These are phyloP conservation scores for Trimorus sp. DNA, from an alignment of 2,888 invertebrate species.

Conservation along the genomic window DNA sequence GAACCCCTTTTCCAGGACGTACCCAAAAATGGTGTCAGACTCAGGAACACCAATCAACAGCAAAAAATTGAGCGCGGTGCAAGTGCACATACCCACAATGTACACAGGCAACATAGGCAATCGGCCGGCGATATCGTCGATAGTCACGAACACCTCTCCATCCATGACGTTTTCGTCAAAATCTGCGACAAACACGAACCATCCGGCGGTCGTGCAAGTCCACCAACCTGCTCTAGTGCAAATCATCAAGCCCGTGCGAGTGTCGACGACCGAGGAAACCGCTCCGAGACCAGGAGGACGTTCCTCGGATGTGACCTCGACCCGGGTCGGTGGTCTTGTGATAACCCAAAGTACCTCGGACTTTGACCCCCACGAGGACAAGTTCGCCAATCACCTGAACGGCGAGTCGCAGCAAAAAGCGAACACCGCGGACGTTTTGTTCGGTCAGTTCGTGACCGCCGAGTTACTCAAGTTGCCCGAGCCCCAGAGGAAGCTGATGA, in stretches of 20 bases:
- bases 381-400: constrained; percentile 12
- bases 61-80: constrained; percentile 33
- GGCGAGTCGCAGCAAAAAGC: constrained; percentile 29
- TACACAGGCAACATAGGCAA: constrained; percentile 34
- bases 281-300: not conserved
- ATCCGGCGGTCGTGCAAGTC: constrained; percentile 54
- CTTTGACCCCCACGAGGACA: constrained; percentile 7
- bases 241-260: constrained; percentile 54
- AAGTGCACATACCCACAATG: constrained; percentile 45
- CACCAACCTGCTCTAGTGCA: constrained; percentile 59
- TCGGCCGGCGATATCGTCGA: constrained; percentile 19
- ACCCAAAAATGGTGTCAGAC: constrained; percentile 48
- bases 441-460: constrained; percentile 56
- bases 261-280: constrained; percentile 43
- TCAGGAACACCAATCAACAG: not conserved
- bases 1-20: constrained; percentile 45
- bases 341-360: constrained; percentile 45
- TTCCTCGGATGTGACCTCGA: constrained; percentile 24
- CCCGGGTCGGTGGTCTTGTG: constrained; percentile 28
- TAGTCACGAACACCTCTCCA: constrained; percentile 17
- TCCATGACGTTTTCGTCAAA: constrained; percentile 29
- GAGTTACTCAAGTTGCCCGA: constrained; percentile 55
- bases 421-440: constrained; percentile 44
- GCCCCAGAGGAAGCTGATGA: constrained; percentile 32
- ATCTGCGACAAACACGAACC: constrained; percentile 34